Evolutionary conservation across 1,140 invertebrate species (phyloP).

Genomic region (Sarcophaga bullata): DNA sequence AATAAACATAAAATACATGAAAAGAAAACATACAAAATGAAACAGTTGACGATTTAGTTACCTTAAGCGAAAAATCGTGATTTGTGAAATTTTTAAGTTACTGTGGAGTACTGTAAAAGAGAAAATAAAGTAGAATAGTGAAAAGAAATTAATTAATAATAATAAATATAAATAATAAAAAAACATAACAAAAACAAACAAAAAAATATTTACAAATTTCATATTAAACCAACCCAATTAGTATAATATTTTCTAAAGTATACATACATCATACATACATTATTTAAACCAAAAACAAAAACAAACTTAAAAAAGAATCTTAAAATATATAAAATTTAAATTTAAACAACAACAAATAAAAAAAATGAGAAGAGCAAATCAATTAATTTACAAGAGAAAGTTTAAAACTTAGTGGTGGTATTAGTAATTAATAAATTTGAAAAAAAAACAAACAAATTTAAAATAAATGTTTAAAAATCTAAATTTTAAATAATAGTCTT

Average conservation of each 20-base stretch:
- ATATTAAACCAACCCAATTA: neutral
- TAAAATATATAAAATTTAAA: constrained; percentile 19
- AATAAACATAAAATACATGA: neutral
- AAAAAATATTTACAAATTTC: constrained; percentile 27
- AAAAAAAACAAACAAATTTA: too few relatives aligned
- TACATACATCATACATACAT: neutral
- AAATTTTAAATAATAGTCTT: too few relatives aligned
- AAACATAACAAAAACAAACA: too few relatives aligned
- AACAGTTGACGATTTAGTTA: constrained; percentile 41
- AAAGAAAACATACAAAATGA: constrained; percentile 2
- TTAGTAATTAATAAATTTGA: neutral
- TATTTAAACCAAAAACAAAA: neutral
- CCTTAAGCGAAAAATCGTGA: constrained; percentile 47
- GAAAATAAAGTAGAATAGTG: constrained; percentile 40
- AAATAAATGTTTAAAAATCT: too few relatives aligned
- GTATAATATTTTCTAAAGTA: constrained; percentile 20
- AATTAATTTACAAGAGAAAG: neutral
- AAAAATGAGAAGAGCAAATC: neutral
- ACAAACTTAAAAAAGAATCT: neutral
- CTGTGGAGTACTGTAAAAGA: constrained; percentile 43
- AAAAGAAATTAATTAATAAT: neutral
- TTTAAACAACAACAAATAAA: neutral
- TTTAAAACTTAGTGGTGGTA: neutral
- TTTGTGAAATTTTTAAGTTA: constrained; percentile 29
- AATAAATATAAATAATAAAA: constrained; percentile 50